Evolutionary conservation across 2,797 vertebrate species (phyloP).

Genomic region (Chanos chanos): DNA sequence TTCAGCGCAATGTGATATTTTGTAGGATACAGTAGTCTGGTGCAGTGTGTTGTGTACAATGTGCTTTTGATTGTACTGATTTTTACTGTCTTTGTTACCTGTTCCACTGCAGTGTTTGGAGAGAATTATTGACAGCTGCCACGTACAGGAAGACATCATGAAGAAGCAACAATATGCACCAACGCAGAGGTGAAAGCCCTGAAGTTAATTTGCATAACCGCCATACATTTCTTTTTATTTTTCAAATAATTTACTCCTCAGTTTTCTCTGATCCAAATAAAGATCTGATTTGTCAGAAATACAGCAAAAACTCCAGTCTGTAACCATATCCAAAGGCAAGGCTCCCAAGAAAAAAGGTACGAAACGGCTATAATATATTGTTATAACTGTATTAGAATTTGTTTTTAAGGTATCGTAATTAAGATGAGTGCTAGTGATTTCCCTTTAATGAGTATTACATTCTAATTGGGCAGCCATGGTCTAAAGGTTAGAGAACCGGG

Average conservation of each 20-base stretch:
- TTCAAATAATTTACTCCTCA: neutral
- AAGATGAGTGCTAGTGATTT: neutral
- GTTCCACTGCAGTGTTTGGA: constrained; percentile 17
- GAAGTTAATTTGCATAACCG: neutral
- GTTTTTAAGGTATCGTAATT: neutral
- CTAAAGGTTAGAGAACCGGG: too few relatives aligned
- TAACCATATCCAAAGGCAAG: neutral
- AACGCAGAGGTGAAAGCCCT: neutral
- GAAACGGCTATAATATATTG: too few relatives aligned
- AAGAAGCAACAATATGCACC: neutral
- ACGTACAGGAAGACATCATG: neutral
- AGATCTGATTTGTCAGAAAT: constrained; percentile 6
- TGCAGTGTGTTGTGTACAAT: neutral
- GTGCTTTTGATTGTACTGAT: neutral
- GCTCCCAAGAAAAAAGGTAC: neutral
- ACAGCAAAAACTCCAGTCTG: neutral
- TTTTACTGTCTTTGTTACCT: too few relatives aligned
- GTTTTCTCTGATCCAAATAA: neutral
- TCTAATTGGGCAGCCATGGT: too few relatives aligned
- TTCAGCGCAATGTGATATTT: neutral
- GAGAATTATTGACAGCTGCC: constrained; percentile 6
- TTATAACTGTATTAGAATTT: neutral
- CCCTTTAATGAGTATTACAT: neutral
- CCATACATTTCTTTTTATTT: neutral
- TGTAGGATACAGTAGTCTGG: too few relatives aligned